phyloP scores from a whole-genome alignment of 2,113 vertebrate species.

The Rallus limicola region DNA sequence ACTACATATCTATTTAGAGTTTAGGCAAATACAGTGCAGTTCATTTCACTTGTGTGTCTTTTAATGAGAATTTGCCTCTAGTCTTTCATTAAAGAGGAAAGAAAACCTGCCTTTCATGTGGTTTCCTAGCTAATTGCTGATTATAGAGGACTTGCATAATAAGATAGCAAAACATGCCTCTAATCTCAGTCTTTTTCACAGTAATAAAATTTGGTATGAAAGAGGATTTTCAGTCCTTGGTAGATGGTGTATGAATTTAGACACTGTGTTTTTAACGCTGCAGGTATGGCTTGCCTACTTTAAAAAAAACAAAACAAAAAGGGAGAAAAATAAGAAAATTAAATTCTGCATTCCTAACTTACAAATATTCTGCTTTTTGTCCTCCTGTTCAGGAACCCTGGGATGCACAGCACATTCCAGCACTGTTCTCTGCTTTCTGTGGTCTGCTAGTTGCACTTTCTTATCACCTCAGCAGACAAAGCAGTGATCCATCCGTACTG shows the following conservation, averaged over 20 bases:
- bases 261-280: not conserved
- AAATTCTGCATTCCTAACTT: not conserved
- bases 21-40: not conserved
- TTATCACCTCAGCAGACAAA: constrained; percentile 96
- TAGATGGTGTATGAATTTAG: not conserved
- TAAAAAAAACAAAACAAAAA: not conserved
- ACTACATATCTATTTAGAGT: not conserved
- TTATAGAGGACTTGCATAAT: not conserved
- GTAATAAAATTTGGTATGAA: not conserved
- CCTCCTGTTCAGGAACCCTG: constrained; percentile 86
- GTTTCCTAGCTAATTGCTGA: constrained; percentile 14
- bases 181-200: not conserved
- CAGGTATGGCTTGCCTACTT: not conserved
- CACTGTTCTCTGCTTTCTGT: constrained; percentile 94
- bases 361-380: constrained; percentile 29
- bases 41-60: not conserved
- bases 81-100: not conserved
- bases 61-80: constrained; percentile 5
- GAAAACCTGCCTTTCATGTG: not conserved
- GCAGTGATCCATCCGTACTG: constrained; percentile 92
- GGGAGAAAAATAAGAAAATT: not conserved
- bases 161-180: not conserved
- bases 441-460: constrained; percentile 92
- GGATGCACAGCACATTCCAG: constrained; percentile 94
- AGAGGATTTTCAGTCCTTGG: not conserved